Conservation (phyloP, 2,113 vertebrate species). For the Lophotis ruficrista region DNA sequence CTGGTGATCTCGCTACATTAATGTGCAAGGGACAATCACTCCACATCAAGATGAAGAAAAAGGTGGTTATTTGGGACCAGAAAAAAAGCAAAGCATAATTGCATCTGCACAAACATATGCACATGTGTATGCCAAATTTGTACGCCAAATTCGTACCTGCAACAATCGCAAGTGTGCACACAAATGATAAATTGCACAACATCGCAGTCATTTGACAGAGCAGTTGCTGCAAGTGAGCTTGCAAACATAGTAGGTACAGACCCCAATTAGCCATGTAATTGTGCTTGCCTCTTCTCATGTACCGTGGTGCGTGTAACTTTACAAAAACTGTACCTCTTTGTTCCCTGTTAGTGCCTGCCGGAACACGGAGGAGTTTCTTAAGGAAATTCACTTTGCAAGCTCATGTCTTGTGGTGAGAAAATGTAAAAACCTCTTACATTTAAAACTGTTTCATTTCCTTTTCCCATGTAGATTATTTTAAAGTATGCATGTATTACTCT, state of each 20-base stretch:
- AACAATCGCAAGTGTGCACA: not conserved
- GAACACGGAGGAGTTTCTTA: not conserved
- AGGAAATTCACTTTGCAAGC: not conserved
- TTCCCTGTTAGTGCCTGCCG: not conserved
- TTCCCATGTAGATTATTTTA: not conserved
- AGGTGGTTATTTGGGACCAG: not conserved
- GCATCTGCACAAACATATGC: not conserved
- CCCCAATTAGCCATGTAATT: not conserved
- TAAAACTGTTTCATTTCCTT: not conserved
- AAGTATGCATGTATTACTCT: not conserved
- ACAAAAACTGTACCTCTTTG: not conserved
- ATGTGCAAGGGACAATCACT: not conserved
- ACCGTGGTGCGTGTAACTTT: not conserved
- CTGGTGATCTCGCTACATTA: rapidly evolving
- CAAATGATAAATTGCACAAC: not conserved
- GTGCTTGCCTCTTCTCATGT: not conserved
- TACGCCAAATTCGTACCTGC: not conserved
- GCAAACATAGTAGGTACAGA: not conserved
- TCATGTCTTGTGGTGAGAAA: not conserved
- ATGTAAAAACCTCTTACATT: not conserved
- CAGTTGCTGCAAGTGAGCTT: not conserved
- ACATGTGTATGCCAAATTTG: not conserved
- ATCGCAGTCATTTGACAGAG: not conserved
- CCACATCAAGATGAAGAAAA: not conserved
- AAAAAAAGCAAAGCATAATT: not conserved